These are phyloP conservation scores for Drosophila subobscura DNA, from an alignment of 1,140 invertebrate species.

Conservation along the genomic window DNA sequence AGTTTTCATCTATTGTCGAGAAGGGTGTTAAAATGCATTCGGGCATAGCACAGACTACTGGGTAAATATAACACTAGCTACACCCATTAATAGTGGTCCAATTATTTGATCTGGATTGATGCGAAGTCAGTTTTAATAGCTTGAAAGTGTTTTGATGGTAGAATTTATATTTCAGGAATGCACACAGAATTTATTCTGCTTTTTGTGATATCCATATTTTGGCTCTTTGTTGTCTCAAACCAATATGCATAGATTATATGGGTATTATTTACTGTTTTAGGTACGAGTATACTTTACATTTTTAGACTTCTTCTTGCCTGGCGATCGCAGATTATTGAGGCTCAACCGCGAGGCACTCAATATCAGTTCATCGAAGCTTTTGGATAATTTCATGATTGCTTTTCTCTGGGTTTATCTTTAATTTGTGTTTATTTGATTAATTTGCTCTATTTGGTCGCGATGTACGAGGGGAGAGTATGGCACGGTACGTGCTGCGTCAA, in stretches of 20 bases:
- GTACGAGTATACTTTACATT: slow-evolving; percentile 69
- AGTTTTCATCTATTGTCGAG: slow-evolving; percentile 16
- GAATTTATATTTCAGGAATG: too few relatives aligned
- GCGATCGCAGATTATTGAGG: slow-evolving; percentile 77
- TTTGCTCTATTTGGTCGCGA: slow-evolving; percentile 16
- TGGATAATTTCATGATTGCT: slow-evolving; percentile 74
- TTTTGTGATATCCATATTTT: too few relatives aligned
- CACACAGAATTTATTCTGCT: too few relatives aligned
- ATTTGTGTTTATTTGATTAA: slow-evolving; percentile 10
- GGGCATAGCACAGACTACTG: slow-evolving; percentile 26
- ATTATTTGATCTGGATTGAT: slow-evolving; percentile 2
- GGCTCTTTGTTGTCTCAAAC: not conserved
- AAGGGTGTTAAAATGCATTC: slow-evolving; percentile 49
- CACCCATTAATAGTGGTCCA: slow-evolving; percentile 11
- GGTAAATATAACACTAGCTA: slow-evolving; percentile 35
- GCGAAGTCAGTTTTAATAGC: too few relatives aligned
- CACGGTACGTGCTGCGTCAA: slow-evolving; percentile 27
- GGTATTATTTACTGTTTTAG: slow-evolving; percentile 1
- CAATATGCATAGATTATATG: slow-evolving; percentile 8
- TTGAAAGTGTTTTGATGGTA: too few relatives aligned
- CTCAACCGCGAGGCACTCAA: slow-evolving; percentile 78
- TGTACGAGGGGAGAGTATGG: not conserved
- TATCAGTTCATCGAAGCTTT: slow-evolving; percentile 81
- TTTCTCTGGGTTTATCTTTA: slow-evolving; percentile 32
- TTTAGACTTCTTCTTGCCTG: slow-evolving; percentile 75